Base-by-base conservation (phyloP, 2,113 vertebrate species). In the Pristiophorus japonicus region DNA sequence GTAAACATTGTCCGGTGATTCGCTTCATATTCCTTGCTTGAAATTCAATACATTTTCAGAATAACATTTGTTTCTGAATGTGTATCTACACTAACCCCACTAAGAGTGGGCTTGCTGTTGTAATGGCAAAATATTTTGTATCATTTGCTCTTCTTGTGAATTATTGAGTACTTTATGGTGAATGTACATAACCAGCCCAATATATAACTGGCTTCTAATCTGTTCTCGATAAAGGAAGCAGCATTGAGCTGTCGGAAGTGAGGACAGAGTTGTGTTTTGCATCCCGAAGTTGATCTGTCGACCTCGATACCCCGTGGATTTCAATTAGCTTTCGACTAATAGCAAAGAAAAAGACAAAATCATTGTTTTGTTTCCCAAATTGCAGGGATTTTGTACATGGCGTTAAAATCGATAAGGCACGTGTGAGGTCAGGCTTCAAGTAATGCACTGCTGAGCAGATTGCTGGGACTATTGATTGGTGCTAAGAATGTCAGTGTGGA, bases 361-460 rank as follows among this genome's bases (percentile, higher is more conserved):
- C 67, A 47, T 42, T 95, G 87, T 95, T 95, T 96, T 84, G 96
- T 92, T 94, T 94, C 59, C 87, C 88, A 81, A 96, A 96, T 81
- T 63, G 84, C 75, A 27, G 81, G 78, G 93, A 70, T 51, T 85
- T 95, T 65, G 94, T 92, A 47, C 59, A 38, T 78, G 66, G 34
- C 70, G 51, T 96, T 81, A 94, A 84, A 38, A 59, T 85, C 96
- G 34, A 92, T 42, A 88, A n/a, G 95, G 88, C 55, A 75, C 42
- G 30, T 94, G n/a, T 92, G 87, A 51, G 85, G 42, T 59, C 94
- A 95, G 78, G 55, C 65, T 95, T 78, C 30, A 81, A 95, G 65
- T 67, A 75, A 66, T 85, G 62, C 96, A 94, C 45, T 38, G 95
- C 24, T 84, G 95, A 81, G 85, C 27, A n/a, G 55, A 70, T 47